phyloP scores from a whole-genome alignment of 1,140 invertebrate species.

The Pseudomyrmex sp. region DNA sequence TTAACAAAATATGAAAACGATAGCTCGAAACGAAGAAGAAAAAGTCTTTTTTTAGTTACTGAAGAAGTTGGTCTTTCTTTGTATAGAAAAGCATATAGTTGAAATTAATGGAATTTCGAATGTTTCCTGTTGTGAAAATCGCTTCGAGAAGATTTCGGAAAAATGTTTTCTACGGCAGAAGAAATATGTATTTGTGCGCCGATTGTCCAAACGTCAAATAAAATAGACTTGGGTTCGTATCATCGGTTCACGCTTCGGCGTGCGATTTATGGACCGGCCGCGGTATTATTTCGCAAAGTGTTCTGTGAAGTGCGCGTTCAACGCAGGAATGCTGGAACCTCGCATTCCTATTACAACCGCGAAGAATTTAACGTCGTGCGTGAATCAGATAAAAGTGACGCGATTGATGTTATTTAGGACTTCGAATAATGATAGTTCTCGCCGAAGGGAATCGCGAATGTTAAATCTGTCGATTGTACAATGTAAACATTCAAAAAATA shows the following conservation, averaged over 20 bases:
- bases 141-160: background rate
- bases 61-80: no score
- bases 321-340: slow-evolving; percentile 49
- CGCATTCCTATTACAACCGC: slow-evolving; percentile 46
- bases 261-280: slow-evolving; percentile 52
- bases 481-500: background rate
- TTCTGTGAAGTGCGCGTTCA: slow-evolving; percentile 25
- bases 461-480: background rate
- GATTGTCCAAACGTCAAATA: slow-evolving; percentile 15
- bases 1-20: no score
- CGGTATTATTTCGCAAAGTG: slow-evolving; percentile 54
- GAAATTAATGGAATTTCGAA: slow-evolving; percentile 20
- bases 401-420: slow-evolving; percentile 17
- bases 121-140: background rate
- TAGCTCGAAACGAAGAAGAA: no score
- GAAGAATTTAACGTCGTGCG: slow-evolving; percentile 31
- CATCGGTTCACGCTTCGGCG: slow-evolving; percentile 44
- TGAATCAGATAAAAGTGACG: slow-evolving; percentile 65
- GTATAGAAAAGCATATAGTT: background rate
- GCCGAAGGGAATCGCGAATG: background rate
- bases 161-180: background rate
- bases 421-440: slow-evolving; percentile 45
- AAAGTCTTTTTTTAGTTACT: no score
- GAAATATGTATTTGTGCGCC: background rate
- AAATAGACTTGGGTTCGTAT: slow-evolving; percentile 51